Percentiles rank a stretch among this genome's conserved stretches.
Evolutionary conservation across 2,113 vertebrate species (phyloP).

Genomic region (Zosterops hypoxanthus): DNA sequence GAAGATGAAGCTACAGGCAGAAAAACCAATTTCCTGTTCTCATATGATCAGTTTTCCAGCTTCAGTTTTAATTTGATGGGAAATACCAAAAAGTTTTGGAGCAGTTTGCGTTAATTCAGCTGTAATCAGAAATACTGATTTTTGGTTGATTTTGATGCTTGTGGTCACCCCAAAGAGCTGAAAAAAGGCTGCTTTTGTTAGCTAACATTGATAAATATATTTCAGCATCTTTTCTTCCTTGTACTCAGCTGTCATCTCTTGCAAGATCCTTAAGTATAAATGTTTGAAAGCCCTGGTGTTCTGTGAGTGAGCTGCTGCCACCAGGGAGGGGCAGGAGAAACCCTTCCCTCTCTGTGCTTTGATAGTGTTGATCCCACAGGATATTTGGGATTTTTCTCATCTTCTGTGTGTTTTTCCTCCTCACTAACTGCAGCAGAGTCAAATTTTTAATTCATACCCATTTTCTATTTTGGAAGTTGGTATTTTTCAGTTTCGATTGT

Average conservation of each 20-base stretch:
- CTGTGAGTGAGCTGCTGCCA: not conserved
- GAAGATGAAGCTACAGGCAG: not conserved
- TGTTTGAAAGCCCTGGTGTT: not conserved
- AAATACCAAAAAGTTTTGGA: not conserved
- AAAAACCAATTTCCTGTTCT: not conserved
- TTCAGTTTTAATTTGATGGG: not conserved
- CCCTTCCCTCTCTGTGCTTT: not conserved
- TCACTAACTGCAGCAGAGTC: not conserved
- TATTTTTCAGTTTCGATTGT: not conserved
- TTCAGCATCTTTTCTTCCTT: not conserved
- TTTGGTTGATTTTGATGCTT: not conserved
- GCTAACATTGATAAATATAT: rapidly evolving
- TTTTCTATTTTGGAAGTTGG: not conserved
- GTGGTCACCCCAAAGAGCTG: not conserved
- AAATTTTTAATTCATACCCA: not conserved
- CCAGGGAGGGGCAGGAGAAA: not conserved
- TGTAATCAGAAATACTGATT: not conserved
- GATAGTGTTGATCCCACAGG: not conserved
- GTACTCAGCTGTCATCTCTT: not conserved
- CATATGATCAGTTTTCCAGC: not conserved
- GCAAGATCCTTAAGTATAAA: not conserved
- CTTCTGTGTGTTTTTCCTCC: not conserved
- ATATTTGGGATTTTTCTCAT: not conserved
- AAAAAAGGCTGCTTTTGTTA: not conserved
- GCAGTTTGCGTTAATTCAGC: not conserved